Evolutionary conservation across 2,113 vertebrate species (phyloP).

Genomic region (Equus quagga): DNA sequence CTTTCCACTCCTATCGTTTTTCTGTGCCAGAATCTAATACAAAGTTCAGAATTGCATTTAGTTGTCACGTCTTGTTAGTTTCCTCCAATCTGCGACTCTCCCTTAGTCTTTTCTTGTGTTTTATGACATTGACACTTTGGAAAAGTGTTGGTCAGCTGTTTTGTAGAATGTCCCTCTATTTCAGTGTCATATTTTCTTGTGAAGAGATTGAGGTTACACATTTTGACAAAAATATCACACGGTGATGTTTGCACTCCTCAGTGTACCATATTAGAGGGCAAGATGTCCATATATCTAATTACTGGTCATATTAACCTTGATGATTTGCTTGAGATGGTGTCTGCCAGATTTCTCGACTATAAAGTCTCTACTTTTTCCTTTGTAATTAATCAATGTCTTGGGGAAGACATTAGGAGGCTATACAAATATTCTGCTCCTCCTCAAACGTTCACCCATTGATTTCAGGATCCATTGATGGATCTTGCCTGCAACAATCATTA

Average conservation of each 20-base stretch:
- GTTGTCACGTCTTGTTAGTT: not conserved
- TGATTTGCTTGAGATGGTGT: not conserved
- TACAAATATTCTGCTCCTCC: not conserved
- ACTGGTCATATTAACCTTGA: not conserved
- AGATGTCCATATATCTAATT: rapidly evolving
- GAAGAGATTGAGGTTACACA: not conserved
- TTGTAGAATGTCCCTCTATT: not conserved
- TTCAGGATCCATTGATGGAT: not conserved
- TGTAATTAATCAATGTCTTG: not conserved
- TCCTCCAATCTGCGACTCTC: not conserved
- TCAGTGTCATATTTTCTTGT: not conserved
- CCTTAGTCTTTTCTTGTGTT: not conserved
- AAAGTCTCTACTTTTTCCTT: not conserved
- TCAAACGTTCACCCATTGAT: not conserved
- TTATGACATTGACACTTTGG: not conserved
- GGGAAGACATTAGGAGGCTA: not conserved
- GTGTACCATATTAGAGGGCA: too few species aligned
- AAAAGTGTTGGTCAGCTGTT: not conserved
- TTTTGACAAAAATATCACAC: not conserved
- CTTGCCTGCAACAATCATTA: not conserved
- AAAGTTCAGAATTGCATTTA: not conserved
- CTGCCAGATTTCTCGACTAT: not conserved
- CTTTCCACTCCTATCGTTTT: conserved; percentile 4
- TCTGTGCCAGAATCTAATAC: not conserved
- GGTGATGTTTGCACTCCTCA: not conserved